A percentile compares a stretch with the other conserved stretches of the same genome.
phyloP scores from a whole-genome alignment of 1,140 invertebrate genomes.

The Calephelis nemesis region DNA sequence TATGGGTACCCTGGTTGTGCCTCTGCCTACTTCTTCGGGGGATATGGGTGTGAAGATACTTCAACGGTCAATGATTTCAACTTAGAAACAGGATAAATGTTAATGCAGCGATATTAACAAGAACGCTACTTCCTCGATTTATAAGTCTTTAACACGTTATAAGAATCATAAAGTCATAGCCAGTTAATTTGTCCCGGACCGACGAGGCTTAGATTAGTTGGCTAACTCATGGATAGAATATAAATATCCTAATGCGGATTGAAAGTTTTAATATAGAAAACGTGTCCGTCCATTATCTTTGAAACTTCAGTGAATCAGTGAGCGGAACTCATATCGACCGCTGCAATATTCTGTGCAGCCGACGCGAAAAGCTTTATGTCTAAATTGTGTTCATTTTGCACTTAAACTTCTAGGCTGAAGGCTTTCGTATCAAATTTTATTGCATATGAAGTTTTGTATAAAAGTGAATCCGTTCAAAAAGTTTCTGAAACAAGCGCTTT shows the following conservation, averaged over 20 bases:
- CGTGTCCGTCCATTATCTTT: slow-evolving; percentile 41
- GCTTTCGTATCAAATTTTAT: slow-evolving; percentile 15
- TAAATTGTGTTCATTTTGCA: slow-evolving; percentile 47
- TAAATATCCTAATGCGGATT: slow-evolving; percentile 19
- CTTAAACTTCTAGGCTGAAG: slow-evolving; percentile 33
- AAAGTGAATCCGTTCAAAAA: too few relatives aligned
- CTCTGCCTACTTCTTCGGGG: too few relatives aligned
- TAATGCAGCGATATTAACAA: not conserved
- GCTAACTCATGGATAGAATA: slow-evolving; percentile 20
- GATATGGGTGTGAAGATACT: too few relatives aligned
- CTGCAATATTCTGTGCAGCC: slow-evolving; percentile 44
- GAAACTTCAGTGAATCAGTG: slow-evolving; percentile 33
- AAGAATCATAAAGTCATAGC: slow-evolving; percentile 15
- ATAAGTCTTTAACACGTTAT: slow-evolving; percentile 4
- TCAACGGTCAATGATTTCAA: too few relatives aligned
- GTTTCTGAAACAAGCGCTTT: too few relatives aligned
- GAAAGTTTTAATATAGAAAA: slow-evolving; percentile 27
- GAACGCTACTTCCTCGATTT: not conserved
- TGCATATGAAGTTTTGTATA: not conserved
- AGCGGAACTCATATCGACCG: slow-evolving; percentile 44
- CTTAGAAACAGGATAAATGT: not conserved
- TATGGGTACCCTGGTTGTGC: too few relatives aligned
- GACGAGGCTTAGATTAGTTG: slow-evolving; percentile 18
- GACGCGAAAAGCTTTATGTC: slow-evolving; percentile 37
- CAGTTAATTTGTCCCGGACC: slow-evolving; percentile 18